Evolutionary conservation across 2,797 vertebrate species (phyloP).

Genomic region (Ptychadena robeensis): DNA sequence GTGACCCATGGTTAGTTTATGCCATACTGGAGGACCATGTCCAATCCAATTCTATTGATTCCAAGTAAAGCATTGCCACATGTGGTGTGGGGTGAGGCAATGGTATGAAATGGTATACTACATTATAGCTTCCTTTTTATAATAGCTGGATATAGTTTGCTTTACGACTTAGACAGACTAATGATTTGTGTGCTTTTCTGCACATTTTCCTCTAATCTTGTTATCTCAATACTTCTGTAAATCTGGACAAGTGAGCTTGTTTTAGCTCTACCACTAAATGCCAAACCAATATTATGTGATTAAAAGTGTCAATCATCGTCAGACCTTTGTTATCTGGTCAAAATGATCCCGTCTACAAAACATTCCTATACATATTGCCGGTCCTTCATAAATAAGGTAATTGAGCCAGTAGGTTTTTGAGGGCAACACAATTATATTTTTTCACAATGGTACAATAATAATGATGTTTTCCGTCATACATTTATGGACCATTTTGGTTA

Average conservation of each 20-base stretch:
- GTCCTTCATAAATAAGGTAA: background rate
- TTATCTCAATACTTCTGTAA: constrained; percentile 25
- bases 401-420: too few relatives aligned
- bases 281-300: constrained; percentile 38
- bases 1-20: too few relatives aligned
- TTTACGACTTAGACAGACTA: background rate
- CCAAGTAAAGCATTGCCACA: too few relatives aligned
- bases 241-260: constrained; percentile 21
- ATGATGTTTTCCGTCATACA: too few relatives aligned
- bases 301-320: constrained; percentile 19
- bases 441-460: too few relatives aligned
- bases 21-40: too few relatives aligned
- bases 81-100: too few relatives aligned
- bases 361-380: background rate
- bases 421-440: too few relatives aligned
- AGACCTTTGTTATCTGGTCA: background rate
- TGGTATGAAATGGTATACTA: too few relatives aligned
- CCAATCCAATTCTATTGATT: too few relatives aligned
- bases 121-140: too few relatives aligned
- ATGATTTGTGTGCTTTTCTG: background rate
- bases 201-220: background rate
- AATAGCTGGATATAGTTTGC: background rate
- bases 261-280: constrained; percentile 31
- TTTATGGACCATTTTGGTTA: too few relatives aligned
- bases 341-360: background rate